A percentile compares a stretch with the other conserved stretches of the same genome.
Conservation (phyloP, 2,113 vertebrate species). For the Muscicapa adusta region DNA sequence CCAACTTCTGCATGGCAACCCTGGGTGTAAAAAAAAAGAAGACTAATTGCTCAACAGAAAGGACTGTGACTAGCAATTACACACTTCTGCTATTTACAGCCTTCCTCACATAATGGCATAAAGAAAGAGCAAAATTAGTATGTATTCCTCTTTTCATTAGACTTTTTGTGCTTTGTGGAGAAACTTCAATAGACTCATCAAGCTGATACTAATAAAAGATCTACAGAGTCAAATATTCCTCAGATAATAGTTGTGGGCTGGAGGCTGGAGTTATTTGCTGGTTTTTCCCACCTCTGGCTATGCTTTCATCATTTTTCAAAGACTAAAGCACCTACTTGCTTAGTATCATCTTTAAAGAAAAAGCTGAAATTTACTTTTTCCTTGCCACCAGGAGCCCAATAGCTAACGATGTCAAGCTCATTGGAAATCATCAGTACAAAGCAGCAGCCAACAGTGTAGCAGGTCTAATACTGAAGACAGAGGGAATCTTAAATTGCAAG, state of each 20-base stretch:
- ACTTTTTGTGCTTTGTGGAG: not conserved
- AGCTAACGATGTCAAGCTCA: not conserved
- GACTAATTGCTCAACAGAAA: not conserved
- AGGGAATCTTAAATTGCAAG: not conserved
- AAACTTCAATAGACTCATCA: not conserved
- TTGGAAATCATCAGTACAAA: not conserved
- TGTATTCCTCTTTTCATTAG: not conserved
- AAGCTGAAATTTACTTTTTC: not conserved
- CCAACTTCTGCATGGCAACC: not conserved
- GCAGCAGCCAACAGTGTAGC: not conserved
- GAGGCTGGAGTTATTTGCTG: not conserved
- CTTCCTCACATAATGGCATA: not conserved
- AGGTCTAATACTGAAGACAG: not conserved
- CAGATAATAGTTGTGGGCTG: not conserved
- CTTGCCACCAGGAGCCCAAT: not conserved
- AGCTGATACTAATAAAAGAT: conserved; percentile 4
- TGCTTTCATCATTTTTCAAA: not conserved
- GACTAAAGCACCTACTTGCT: not conserved
- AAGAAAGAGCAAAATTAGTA: conserved; percentile 13
- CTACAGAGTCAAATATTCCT: not conserved
- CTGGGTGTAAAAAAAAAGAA: not conserved
- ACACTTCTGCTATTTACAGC: conserved; percentile 18
- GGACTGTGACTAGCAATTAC: not conserved
- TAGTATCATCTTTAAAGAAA: not conserved
- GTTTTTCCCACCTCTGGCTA: not conserved